Conservation (phyloP, 2,888 invertebrate species). For the Laothoe populi region DNA sequence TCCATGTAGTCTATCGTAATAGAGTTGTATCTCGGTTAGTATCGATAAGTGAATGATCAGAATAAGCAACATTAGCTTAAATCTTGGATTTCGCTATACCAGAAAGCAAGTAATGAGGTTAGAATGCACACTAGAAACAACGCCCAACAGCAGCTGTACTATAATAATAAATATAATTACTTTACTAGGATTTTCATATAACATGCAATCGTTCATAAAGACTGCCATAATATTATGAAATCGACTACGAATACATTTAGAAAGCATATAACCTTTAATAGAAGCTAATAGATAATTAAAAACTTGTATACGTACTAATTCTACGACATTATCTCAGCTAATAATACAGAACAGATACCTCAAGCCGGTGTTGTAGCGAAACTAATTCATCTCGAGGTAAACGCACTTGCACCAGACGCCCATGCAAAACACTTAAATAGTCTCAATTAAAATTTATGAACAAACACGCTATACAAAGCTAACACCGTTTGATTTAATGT, state of each 20-base stretch:
- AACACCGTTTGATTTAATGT: slow-evolving; percentile 23
- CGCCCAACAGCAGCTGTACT: no score
- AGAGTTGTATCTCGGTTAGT: no score
- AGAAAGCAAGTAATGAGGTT: no score
- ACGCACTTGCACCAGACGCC: slow-evolving; percentile 21
- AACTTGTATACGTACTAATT: slow-evolving; percentile 13
- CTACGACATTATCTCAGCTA: not conserved
- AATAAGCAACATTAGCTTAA: no score
- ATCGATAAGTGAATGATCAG: no score
- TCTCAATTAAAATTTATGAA: slow-evolving; percentile 24
- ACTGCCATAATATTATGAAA: not conserved
- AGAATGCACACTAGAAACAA: no score
- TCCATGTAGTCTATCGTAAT: no score
- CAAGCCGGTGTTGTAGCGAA: slow-evolving; percentile 1
- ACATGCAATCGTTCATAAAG: not conserved
- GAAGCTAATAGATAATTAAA: slow-evolving; percentile 6
- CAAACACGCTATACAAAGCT: slow-evolving; percentile 23
- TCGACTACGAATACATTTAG: not conserved
- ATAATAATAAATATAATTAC: no score
- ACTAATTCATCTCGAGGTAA: slow-evolving; percentile 21
- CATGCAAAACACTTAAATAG: slow-evolving; percentile 24
- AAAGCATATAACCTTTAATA: slow-evolving; percentile 3
- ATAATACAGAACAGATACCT: slow-evolving; percentile 13
- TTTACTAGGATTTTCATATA: no score
- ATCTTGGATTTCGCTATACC: no score